Evolutionary conservation across 2,797 vertebrate genomes (phyloP), one percentile per base, ranked within the genome.

Genomic region (Prunella strophiata): DNA sequence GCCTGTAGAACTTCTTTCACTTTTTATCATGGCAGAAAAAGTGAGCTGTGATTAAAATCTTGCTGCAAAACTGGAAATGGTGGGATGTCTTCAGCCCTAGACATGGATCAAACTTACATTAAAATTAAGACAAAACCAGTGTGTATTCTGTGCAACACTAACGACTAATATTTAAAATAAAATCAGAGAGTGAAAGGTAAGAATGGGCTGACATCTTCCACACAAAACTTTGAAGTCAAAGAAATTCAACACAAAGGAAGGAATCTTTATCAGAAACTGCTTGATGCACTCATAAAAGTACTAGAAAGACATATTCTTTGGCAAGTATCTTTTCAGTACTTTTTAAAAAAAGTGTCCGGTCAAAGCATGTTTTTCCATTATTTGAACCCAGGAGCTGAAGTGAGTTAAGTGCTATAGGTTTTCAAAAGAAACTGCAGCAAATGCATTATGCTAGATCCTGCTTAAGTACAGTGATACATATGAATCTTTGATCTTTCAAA

Each of bases 401-500:
- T 34, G 52, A 52, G 52, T 68, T 85, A 88, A 90, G 63, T 93
- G 59, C 27, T 73, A 70, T 40, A 71, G 32, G 63, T 93, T 84
- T 95, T 95, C n/a, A 32, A 47, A 96, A 89, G 72, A 92, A 88
- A 91, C 22, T 83, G 78, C 30, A 94, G 22, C n/a, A 72, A 66
- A 59, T 1, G 2, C 36, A 30, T 96, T 94, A 67, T 62, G 83
- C 11, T 76, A 82, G 89, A 80, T 91, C 55, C 79, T 96, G 68
- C 79, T 93, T 96, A 97, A 96, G 51, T 78, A 83, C 34, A 75
- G 75, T 84, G 74, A 95, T 96, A 96, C 2, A 7, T 96, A 91
- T 43, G 40, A 95, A 97, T 96, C 96, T 98, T 98, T 98, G 96
- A 98, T 98, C 95, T 98, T 94, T 74, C 88, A 94, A 92, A 95